Evolutionary conservation across 2,113 vertebrate genomes (phyloP).

Genomic region (Stictonetta naevosa): DNA sequence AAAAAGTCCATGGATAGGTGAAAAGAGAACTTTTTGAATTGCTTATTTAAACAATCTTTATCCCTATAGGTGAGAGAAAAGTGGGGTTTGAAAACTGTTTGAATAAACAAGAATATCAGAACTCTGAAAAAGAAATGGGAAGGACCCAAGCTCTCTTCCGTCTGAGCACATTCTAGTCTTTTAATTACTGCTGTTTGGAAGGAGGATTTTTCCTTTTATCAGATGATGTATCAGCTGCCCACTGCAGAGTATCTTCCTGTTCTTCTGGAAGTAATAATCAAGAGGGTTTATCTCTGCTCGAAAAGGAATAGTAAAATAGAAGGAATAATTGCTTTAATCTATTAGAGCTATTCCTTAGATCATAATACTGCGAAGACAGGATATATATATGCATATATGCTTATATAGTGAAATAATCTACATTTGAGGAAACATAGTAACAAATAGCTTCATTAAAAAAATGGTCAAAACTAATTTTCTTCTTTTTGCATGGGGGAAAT

Average conservation of each 20-base stretch:
- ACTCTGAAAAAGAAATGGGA: not conserved
- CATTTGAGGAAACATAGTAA: not conserved
- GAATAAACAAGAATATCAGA: not conserved
- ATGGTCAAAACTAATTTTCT: not conserved
- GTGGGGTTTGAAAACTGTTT: not conserved
- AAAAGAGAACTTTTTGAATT: not conserved
- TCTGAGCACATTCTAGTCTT: not conserved
- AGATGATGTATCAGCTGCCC: not conserved
- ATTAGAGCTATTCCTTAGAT: not conserved
- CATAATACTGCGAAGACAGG: not conserved
- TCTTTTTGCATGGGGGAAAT: not conserved
- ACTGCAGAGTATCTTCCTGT: not conserved
- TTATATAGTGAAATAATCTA: not conserved
- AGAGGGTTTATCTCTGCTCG: not conserved
- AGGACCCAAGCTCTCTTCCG: not conserved
- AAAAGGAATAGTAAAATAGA: not conserved
- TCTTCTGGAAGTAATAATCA: not conserved
- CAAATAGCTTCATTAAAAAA: not conserved
- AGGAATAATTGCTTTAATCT: not conserved
- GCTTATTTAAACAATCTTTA: not conserved
- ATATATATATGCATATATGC: not conserved
- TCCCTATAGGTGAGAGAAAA: not conserved
- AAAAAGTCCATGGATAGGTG: not conserved
- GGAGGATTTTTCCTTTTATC: not conserved
- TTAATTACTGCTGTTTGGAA: not conserved